A percentile compares a stretch with the other conserved stretches of the same genome.
phyloP scores from a whole-genome alignment of 2,113 vertebrate genomes.

The Lanius collurio region DNA sequence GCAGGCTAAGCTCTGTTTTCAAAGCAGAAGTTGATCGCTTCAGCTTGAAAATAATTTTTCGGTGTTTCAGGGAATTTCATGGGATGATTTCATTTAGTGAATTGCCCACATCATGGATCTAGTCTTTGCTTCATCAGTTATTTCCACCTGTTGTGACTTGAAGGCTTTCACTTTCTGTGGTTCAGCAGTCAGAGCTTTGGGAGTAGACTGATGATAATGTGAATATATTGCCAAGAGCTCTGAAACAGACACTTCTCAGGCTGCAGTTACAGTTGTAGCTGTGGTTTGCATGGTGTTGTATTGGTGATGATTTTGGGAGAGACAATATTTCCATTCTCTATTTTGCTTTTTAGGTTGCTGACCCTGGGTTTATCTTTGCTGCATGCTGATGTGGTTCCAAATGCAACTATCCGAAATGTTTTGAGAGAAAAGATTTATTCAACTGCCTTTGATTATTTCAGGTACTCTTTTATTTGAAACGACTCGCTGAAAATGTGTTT shows the following conservation, averaged over 20 bases:
- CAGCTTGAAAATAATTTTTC: background rate
- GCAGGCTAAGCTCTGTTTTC: background rate
- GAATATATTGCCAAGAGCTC: background rate
- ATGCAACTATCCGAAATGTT: constrained; percentile 92
- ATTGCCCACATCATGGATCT: background rate
- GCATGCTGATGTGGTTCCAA: constrained; percentile 93
- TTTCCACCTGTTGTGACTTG: background rate
- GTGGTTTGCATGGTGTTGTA: background rate
- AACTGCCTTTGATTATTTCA: constrained; percentile 97
- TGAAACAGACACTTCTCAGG: background rate
- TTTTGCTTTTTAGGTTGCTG: constrained; percentile 76
- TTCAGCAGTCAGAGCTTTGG: background rate
- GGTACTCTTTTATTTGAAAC: constrained; percentile 69
- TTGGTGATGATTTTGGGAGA: background rate
- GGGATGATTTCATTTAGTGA: background rate
- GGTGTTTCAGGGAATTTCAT: background rate
- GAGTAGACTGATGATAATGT: background rate
- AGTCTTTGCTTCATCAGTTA: background rate
- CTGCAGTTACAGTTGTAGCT: background rate
- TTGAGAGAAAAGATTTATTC: constrained; percentile 97
- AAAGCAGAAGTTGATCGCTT: background rate
- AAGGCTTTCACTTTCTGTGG: background rate
- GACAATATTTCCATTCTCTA: background rate
- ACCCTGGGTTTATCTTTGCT: constrained; percentile 91
- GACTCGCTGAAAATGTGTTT: background rate